These are phyloP conservation scores for Geophilus truncorum DNA, from an alignment of 2,888 invertebrate species.

Conservation along the genomic window DNA sequence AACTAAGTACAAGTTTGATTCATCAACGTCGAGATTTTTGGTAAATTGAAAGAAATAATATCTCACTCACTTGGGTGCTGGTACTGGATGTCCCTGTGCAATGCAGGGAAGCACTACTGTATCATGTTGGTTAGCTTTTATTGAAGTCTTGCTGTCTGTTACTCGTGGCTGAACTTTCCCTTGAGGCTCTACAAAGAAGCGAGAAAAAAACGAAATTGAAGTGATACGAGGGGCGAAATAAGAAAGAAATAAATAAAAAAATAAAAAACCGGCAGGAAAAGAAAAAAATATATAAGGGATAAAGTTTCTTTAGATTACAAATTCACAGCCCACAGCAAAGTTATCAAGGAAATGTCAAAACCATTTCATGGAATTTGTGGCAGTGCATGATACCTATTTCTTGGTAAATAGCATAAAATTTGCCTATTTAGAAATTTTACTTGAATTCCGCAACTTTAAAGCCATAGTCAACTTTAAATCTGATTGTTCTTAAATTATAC, in stretches of 20 bases:
- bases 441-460: too few relatives aligned
- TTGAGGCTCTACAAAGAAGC: constrained; percentile 30
- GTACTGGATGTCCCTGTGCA: constrained; percentile 67
- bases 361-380: not conserved
- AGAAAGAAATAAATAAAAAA: not conserved
- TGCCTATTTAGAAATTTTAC: too few relatives aligned
- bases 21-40: not conserved
- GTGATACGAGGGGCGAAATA: not conserved
- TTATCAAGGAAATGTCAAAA: not conserved
- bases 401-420: too few relatives aligned
- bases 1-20: too few relatives aligned
- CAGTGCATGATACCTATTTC: not conserved
- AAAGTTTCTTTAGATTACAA: not conserved
- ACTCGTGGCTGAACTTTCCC: constrained; percentile 33
- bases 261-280: not conserved
- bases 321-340: not conserved
- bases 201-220: not conserved
- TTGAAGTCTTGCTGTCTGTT: constrained; percentile 29
- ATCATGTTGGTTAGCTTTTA: constrained; percentile 32
- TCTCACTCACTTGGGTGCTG: constrained; percentile 54
- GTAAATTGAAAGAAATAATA: not conserved
- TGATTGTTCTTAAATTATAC: too few relatives aligned
- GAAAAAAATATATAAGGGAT: not conserved
- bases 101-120: constrained; percentile 61
- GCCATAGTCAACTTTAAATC: too few relatives aligned